phyloP scores from a whole-genome alignment of 1,140 invertebrate genomes.

The Mercenaria mercenaria region DNA sequence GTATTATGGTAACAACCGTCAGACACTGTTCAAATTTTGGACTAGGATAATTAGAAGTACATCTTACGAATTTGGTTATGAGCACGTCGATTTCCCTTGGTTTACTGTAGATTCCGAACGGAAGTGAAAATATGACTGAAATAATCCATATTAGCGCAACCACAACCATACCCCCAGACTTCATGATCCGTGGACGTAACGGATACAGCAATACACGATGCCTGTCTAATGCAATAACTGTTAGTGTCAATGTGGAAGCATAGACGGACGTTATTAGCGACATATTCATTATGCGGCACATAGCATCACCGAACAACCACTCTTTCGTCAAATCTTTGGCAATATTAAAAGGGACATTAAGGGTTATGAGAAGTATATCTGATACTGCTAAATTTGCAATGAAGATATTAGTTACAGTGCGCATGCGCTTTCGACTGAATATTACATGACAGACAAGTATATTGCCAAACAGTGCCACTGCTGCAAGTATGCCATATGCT shows the following conservation, averaged over 20 bases:
- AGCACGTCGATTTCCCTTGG: conserved; percentile 68
- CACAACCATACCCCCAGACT: conserved; percentile 82
- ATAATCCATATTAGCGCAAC: conserved; percentile 87
- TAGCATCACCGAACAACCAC: conserved; percentile 86
- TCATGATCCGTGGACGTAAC: conserved; percentile 85
- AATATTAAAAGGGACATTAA: conserved; percentile 92
- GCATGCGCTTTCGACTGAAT: conserved; percentile 95
- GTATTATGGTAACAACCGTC: conserved; percentile 86
- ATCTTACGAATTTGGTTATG: conserved; percentile 76
- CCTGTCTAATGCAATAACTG: conserved; percentile 87
- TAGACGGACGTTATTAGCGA: conserved; percentile 87
- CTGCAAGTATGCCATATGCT: conserved; percentile 84
- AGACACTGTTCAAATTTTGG: conserved; percentile 82
- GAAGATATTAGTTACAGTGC: conserved; percentile 99
- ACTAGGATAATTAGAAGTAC: conserved; percentile 83
- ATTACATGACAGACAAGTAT: conserved; percentile 95
- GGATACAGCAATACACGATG: conserved; percentile 87
- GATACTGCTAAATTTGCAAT: conserved; percentile 98
- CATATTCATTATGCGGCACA: conserved; percentile 87
- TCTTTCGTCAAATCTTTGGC: conserved; percentile 79
- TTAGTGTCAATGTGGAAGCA: conserved; percentile 88
- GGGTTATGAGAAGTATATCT: conserved; percentile 95
- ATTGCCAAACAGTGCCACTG: conserved; percentile 90
- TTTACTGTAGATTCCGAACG: conserved; percentile 87
- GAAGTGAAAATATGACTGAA: conserved; percentile 86